Evolutionary conservation across 2,797 vertebrate genomes (phyloP).

Genomic region (Pitangus sulphuratus): DNA sequence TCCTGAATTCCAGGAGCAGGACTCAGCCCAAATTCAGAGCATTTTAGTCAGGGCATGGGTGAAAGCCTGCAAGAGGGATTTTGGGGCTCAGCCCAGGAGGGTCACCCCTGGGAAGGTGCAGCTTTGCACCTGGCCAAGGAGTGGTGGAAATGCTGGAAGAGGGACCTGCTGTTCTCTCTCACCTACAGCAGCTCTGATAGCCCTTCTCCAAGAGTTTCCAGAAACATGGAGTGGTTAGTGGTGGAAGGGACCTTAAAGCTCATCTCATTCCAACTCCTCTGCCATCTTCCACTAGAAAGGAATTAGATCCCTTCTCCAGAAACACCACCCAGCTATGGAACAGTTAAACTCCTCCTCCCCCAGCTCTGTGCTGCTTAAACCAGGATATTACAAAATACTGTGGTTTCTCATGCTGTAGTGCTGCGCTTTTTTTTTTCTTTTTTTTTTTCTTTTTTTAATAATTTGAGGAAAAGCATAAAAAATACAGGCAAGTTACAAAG

Average conservation of each 20-base stretch:
- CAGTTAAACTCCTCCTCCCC: neutral
- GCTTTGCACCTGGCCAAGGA: neutral
- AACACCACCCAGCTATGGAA: neutral
- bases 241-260: neutral
- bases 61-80: rapidly evolving
- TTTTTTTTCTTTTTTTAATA: no score
- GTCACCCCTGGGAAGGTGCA: neutral
- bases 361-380: neutral
- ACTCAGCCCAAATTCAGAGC: neutral
- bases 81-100: rapidly evolving
- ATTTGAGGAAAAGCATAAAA: neutral
- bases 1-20: neutral
- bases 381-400: slow-evolving; percentile 22
- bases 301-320: neutral
- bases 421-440: rapidly evolving
- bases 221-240: neutral
- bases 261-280: neutral
- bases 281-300: neutral
- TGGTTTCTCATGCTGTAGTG: neutral
- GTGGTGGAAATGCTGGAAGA: neutral
- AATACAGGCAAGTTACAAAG: neutral
- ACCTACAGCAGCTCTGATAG: neutral
- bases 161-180: neutral
- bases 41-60: neutral
- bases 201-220: neutral